These are phyloP conservation scores for Bombyx huttoni DNA, from an alignment of 2,888 invertebrate species.

Conservation along the genomic window DNA sequence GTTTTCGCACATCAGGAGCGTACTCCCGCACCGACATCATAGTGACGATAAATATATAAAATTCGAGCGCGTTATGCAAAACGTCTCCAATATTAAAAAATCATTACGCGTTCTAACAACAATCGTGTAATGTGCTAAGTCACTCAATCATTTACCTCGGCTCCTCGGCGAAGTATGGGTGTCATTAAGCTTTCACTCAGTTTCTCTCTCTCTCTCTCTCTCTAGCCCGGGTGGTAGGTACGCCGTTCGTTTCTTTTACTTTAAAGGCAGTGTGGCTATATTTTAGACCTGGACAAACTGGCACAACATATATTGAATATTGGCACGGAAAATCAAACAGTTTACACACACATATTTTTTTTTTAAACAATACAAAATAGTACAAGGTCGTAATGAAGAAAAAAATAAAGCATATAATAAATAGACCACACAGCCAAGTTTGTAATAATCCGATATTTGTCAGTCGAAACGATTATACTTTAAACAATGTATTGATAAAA, in stretches of 20 bases:
- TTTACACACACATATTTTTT: conserved; percentile 14
- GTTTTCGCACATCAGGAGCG: neutral
- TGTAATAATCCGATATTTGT: conserved; percentile 11
- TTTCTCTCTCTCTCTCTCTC: conserved; percentile 32
- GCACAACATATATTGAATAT: conserved; percentile 52
- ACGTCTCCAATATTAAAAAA: too few species aligned
- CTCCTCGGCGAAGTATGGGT: conserved; percentile 42
- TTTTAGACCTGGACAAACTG: conserved; percentile 64
- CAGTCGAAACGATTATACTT: conserved; percentile 22
- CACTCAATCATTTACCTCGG: conserved; percentile 62
- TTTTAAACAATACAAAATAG: conserved; percentile 14
- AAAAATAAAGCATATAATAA: conserved; percentile 12
- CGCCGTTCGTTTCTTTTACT: conserved; percentile 45
- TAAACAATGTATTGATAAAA: conserved; percentile 29
- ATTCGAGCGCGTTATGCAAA: too few species aligned
- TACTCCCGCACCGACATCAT: neutral
- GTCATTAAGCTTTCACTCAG: conserved; percentile 14
- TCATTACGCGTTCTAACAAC: neutral
- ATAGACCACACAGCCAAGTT: conserved; percentile 52
- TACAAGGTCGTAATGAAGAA: too few species aligned
- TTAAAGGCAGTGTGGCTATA: conserved; percentile 65
- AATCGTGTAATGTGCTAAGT: conserved; percentile 15
- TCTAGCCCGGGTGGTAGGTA: conserved; percentile 46
- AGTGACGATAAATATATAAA: conserved; percentile 9
- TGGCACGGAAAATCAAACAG: conserved; percentile 32